Conservation (phyloP, 2,797 vertebrate species). For the Huso huso region DNA sequence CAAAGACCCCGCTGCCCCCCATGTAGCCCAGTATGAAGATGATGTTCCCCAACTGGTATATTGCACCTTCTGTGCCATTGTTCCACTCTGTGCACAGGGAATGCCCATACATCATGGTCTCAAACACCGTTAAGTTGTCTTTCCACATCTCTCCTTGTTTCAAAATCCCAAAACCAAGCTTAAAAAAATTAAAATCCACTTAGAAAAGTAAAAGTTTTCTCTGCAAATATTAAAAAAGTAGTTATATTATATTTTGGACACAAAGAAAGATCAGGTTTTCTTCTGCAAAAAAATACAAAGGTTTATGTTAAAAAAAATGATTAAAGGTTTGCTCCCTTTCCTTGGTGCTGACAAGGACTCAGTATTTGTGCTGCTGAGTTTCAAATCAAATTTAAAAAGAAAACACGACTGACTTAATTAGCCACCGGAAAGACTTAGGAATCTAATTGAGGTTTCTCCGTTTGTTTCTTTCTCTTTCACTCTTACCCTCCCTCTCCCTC, state of each 20-base stretch:
- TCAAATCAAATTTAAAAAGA: too few relatives aligned
- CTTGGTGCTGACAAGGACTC: too few relatives aligned
- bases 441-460: constrained; percentile 13
- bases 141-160: constrained; percentile 46
- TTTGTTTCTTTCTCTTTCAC: constrained; percentile 27
- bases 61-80: constrained; percentile 68
- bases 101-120: constrained; percentile 48
- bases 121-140: constrained; percentile 47
- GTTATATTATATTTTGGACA: too few relatives aligned
- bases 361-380: too few relatives aligned
- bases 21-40: constrained; percentile 84
- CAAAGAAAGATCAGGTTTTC: too few relatives aligned
- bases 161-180: constrained; percentile 3
- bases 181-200: constrained; percentile 1
- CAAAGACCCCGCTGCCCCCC: constrained; percentile 86
- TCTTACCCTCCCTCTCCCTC: constrained; percentile 24
- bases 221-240: too few relatives aligned
- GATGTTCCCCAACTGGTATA: constrained; percentile 84
- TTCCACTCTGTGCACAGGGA: constrained; percentile 70
- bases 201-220: constrained; percentile 15
- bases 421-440: neutral
- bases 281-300: too few relatives aligned
- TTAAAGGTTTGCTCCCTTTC: too few relatives aligned
- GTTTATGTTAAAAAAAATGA: too few relatives aligned
- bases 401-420: neutral